phyloP scores from a whole-genome alignment of 2,797 vertebrate species.

The Gymnoscopelus braueri region DNA sequence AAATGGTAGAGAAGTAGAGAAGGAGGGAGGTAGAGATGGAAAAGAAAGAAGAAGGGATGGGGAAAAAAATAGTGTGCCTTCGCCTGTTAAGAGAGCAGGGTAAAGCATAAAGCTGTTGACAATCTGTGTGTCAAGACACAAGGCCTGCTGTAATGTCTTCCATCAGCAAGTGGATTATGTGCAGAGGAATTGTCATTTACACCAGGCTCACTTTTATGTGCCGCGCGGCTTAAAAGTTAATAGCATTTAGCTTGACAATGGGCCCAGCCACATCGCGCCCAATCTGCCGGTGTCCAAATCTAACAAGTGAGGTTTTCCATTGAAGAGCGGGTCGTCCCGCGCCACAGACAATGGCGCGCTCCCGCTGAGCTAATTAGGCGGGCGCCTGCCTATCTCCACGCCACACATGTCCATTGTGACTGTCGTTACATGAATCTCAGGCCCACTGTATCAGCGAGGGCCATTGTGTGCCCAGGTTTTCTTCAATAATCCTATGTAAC shows the following conservation, averaged over 20 bases:
- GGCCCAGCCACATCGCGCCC: slow-evolving; percentile 69
- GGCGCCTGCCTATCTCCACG: slow-evolving; percentile 81
- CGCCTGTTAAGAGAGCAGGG: slow-evolving; percentile 67
- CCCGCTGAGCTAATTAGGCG: slow-evolving; percentile 82
- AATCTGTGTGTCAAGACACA: slow-evolving; percentile 87
- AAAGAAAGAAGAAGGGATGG: slow-evolving; percentile 57
- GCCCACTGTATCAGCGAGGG: slow-evolving; percentile 63
- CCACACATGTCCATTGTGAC: slow-evolving; percentile 83
- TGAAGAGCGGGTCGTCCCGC: slow-evolving; percentile 64
- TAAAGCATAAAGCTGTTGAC: slow-evolving; percentile 73
- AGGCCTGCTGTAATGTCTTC: slow-evolving; percentile 83
- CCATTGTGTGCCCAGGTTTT: slow-evolving; percentile 77
- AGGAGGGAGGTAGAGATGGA: slow-evolving; percentile 32
- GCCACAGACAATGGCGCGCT: slow-evolving; percentile 77
- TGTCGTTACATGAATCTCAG: slow-evolving; percentile 71
- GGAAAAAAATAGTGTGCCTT: slow-evolving; percentile 65
- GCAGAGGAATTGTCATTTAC: slow-evolving; percentile 84
- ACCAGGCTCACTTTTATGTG: slow-evolving; percentile 85
- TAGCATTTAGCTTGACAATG: slow-evolving; percentile 85
- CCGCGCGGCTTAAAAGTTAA: slow-evolving; percentile 82
- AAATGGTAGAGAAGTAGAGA: slow-evolving; percentile 69
- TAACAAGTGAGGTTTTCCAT: slow-evolving; percentile 80
- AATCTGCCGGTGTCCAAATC: slow-evolving; percentile 73
- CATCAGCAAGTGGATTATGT: slow-evolving; percentile 85
- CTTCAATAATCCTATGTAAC: slow-evolving; percentile 84